Evolutionary conservation across 2,888 invertebrate genomes (phyloP).

Genomic region (Cheilosia scutellata): DNA sequence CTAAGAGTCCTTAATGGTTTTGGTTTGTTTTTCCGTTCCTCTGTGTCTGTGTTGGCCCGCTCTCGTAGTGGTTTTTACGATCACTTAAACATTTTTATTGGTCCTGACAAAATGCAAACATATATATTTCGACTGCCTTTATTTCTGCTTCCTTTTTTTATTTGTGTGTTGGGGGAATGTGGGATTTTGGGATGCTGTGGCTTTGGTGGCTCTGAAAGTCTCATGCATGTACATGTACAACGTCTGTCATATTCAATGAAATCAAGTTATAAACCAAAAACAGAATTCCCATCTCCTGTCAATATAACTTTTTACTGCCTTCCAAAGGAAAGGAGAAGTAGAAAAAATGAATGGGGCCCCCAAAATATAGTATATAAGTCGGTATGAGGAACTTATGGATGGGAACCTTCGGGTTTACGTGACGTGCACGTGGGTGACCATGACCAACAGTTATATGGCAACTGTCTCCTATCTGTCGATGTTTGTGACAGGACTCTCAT

Average conservation of each 20-base stretch:
- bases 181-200: slow-evolving; percentile 15
- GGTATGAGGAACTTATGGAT: slow-evolving; percentile 1
- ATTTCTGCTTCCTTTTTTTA: neutral
- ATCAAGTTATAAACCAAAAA: slow-evolving; percentile 72
- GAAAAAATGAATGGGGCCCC: slow-evolving; percentile 2
- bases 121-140: slow-evolving; percentile 45
- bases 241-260: slow-evolving; percentile 69
- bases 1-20: slow-evolving; percentile 60
- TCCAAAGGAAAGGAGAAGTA: slow-evolving; percentile 1
- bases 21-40: slow-evolving; percentile 41
- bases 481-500: slow-evolving; percentile 25
- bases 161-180: neutral
- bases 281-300: slow-evolving; percentile 55
- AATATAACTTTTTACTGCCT: slow-evolving; percentile 57
- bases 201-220: slow-evolving; percentile 33
- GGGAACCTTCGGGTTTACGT: slow-evolving; percentile 41
- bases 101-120: slow-evolving; percentile 64
- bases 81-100: slow-evolving; percentile 74
- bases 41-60: slow-evolving; percentile 26
- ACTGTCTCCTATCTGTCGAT: slow-evolving; percentile 19
- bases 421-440: slow-evolving; percentile 41
- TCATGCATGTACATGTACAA: slow-evolving; percentile 60
- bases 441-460: neutral
- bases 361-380: neutral
- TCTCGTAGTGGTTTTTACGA: slow-evolving; percentile 67